Percentiles rank a stretch among this genome's conserved stretches.
Conservation (phyloP, 2,888 invertebrate genomes). For the Sarcophaga rosellei region DNA sequence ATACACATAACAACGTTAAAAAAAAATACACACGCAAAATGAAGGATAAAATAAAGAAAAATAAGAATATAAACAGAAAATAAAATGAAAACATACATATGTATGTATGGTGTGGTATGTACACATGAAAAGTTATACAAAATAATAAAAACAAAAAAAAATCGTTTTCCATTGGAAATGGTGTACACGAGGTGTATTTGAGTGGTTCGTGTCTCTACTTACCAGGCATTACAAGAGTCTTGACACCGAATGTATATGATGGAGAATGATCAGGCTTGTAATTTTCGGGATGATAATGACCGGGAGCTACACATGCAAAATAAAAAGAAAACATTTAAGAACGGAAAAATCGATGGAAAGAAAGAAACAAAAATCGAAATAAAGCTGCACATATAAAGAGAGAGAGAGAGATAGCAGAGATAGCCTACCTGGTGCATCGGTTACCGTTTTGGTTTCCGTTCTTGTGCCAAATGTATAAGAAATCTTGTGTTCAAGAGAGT, state of each 20-base stretch:
- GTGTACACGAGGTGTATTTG: background rate
- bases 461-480: conserved; percentile 83
- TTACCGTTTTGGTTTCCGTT: conserved; percentile 79
- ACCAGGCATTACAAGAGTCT: conserved; percentile 78
- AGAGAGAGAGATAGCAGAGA: background rate
- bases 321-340: background rate
- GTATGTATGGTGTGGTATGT: background rate
- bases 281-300: conserved; percentile 84
- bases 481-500: conserved; percentile 77
- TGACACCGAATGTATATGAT: conserved; percentile 84
- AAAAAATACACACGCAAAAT: conserved; percentile 23
- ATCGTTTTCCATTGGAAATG: background rate
- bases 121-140: conserved; percentile 37
- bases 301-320: conserved; percentile 82
- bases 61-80: conserved; percentile 35
- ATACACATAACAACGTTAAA: conserved; percentile 6
- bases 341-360: background rate
- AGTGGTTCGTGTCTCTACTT: conserved; percentile 65
- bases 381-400: background rate
- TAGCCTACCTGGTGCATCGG: conserved; percentile 82
- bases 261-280: conserved; percentile 79
- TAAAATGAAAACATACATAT: conserved; percentile 20
- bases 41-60: conserved; percentile 33
- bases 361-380: background rate
- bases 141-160: conserved; percentile 15